A percentile compares a stretch with the other conserved stretches of the same genome.
These are phyloP conservation scores for Prosopocoilus inquinatus DNA, from an alignment of 2,888 invertebrate genomes.

Conservation along the genomic window DNA sequence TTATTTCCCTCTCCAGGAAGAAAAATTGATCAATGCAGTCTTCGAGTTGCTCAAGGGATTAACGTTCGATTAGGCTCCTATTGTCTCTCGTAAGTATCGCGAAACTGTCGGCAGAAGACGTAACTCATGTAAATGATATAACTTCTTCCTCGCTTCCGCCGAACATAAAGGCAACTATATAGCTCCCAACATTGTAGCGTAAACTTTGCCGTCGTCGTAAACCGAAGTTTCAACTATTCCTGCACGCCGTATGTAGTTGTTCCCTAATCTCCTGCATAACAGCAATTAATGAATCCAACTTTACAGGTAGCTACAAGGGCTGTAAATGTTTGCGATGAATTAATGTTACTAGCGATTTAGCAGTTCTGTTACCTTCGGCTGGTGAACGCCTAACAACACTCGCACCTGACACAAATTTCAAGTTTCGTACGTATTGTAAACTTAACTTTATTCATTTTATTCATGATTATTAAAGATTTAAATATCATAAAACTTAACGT, in stretches of 20 bases:
- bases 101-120: background rate
- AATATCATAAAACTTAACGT: too few relatives aligned
- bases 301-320: constrained; percentile 10
- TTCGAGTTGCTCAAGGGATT: background rate
- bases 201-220: constrained; percentile 5
- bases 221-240: constrained; percentile 11
- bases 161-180: constrained; percentile 1
- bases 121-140: background rate
- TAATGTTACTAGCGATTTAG: background rate
- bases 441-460: too few relatives aligned
- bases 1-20: too few relatives aligned
- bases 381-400: too few relatives aligned
- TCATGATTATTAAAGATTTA: too few relatives aligned
- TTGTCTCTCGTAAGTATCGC: background rate
- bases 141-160: background rate
- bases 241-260: constrained; percentile 9
- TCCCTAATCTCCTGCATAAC: constrained; percentile 16
- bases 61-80: background rate
- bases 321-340: constrained; percentile 14
- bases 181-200: background rate
- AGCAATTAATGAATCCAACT: constrained; percentile 17
- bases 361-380: too few relatives aligned
- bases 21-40: too few relatives aligned
- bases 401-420: too few relatives aligned
- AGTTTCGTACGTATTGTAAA: too few relatives aligned